Base-by-base conservation (phyloP, 2,888 invertebrate genomes). In the Pristionchus mayeri region DNA sequence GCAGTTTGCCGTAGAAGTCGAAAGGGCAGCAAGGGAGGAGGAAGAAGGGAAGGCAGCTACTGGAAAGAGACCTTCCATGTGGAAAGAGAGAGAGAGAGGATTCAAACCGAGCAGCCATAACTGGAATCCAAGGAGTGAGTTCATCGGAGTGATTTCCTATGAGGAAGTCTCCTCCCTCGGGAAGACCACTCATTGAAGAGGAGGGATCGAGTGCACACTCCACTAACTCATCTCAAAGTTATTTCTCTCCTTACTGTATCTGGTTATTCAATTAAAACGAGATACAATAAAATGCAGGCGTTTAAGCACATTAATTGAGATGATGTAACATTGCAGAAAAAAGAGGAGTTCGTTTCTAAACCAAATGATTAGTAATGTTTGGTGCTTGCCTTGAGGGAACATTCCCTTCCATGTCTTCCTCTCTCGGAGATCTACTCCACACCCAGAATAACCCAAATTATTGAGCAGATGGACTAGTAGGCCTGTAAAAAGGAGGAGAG, bases 71-170 rank as follows among this genome's bases (percentile, higher is more conserved):
- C n/a, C n/a, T n/a, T n/a, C n/a, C n/a, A n/a, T n/a, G n/a, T n/a
- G 21, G 34, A 40, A 13, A 40, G 16, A 34, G 34, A n/a, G 79
- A 79, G 11, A 54, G 60, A 60, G 9, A n/a, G 4, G 24, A 40
- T 6, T 21, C 7, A 21, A 71, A 84, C 94, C 96, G 96, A 85
- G 96, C 95, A 40, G 98, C 96, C 90, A 98, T 95, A 0, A 98
- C 95, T 30, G 98, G 97, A 91, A 99, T 95, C 98, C 98, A 99
- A 0, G 98, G 98, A 13, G 98, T 98, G n/a, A 99, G 94, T 93
- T 99, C 98, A 94, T 99, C 99, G 21, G 98, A 97, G 94, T 99
- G 99, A 94, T 99, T 99, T 82, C 98, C 99, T 93, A 99, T 97
- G 81, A 99, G 94, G 83, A 87, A 91, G 87, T 92, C 91, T 13